Percentiles rank a stretch among this genome's conserved stretches.
Evolutionary conservation across 2,797 vertebrate species (phyloP).

Genomic region (Alauda arvensis): DNA sequence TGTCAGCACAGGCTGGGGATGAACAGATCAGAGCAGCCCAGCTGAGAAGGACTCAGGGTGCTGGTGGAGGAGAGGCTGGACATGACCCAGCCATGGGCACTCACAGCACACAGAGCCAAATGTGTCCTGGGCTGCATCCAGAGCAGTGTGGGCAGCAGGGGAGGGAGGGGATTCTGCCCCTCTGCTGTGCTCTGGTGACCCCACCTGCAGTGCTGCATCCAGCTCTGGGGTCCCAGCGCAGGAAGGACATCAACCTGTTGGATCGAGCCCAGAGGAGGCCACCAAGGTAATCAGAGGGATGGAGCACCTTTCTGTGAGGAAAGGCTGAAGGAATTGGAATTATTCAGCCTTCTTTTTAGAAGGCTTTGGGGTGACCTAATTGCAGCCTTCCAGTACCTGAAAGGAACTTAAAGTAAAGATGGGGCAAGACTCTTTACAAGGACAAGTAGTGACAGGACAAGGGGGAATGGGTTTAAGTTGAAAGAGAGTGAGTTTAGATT

Average conservation of each 20-base stretch:
- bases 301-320: not conserved
- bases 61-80: not conserved
- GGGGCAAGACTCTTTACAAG: not conserved
- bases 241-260: rapidly evolving
- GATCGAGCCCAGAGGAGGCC: rapidly evolving
- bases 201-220: not conserved
- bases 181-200: not conserved
- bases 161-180: not conserved
- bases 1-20: not conserved
- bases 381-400: not conserved
- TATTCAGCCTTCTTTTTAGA: not conserved
- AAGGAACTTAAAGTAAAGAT: not conserved
- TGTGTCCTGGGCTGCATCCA: not conserved
- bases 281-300: not conserved
- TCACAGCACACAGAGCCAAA: not conserved
- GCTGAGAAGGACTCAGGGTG: not conserved
- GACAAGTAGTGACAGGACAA: not conserved
- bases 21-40: not conserved
- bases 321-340: not conserved
- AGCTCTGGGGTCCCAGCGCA: not conserved
- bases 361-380: not conserved
- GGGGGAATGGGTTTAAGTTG: not conserved
- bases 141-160: rapidly evolving
- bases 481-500: not conserved
- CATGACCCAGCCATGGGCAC: not conserved